Base-by-base conservation (phyloP, 2,888 invertebrate species). In the Brassicogethes aeneus region DNA sequence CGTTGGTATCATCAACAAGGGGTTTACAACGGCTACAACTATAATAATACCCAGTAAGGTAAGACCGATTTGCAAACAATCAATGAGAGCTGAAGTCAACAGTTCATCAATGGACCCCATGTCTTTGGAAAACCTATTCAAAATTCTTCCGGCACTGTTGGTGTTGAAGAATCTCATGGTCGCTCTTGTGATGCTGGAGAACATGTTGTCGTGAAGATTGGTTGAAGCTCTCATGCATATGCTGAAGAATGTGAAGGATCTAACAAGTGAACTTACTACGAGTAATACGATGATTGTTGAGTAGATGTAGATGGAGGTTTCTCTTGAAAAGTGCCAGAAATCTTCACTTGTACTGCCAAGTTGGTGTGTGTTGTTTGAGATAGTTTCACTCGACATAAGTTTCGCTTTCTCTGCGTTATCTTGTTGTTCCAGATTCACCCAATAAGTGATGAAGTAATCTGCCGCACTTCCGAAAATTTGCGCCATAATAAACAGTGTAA, bases 361-460 rank as follows among this genome's bases (percentile, higher is more conserved):
- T 34, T 34, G 31, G 31, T n/a, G 34, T 8, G 33, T 34, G n/a
- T n/a, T n/a, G n/a, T n/a, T n/a, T n/a, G n/a, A n/a, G n/a, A n/a
- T n/a, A n/a, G n/a, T n/a, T n/a, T n/a, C n/a, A n/a, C n/a, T n/a
- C n/a, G n/a, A n/a, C n/a, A n/a, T n/a, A n/a, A n/a, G n/a, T n/a
- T n/a, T n/a, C n/a, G n/a, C n/a, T 30, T n/a, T 32, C 3, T 35
- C 36, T 5, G 31, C 12, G 39, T 44, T 12, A 30, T 56, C 50
- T 43, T 59, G 31, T 51, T 62, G 59, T 42, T 62, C 62, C 12
- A 60, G 45, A 45, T 62, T 61, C 3, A 61, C 59, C 88, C 88
- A 90, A 58, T 77, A 81, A 2, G 85, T 79, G 3, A 89, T 78
- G 71, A 86, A 90, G 70, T 81, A 89, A 63, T 91, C 91, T 1